Evolutionary conservation across 2,113 vertebrate species (phyloP), one percentile per base, ranked within the genome.

Genomic region (Saguinus imperator): DNA sequence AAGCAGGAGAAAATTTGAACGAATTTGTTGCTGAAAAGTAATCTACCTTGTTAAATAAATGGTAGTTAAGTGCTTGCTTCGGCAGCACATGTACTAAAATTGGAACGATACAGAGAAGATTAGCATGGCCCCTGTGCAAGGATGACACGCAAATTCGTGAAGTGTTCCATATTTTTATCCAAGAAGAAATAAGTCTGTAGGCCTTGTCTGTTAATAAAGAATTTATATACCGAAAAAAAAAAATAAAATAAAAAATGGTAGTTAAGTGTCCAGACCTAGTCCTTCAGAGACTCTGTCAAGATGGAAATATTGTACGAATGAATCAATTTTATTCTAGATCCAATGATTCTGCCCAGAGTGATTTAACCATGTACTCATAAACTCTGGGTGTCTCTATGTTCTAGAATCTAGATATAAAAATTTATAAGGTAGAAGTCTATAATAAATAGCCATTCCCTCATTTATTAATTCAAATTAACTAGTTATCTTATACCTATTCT

Each of bases 271-370:
- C n/a, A 55, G 25, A 75, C 29, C 29, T 55, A 86, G 58, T 64
- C 50, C n/a, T 87, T 96, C 23, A 73, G 23, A 93, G 35, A 91
- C 17, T 73, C 32, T 92, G 43, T 83, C 32, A 79, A 80, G 35
- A 89, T 23, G 40, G 57, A 93, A 96, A 87, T 40, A 91, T 3
- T 58, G 4, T 45, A 92, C 3, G 52, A 95, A 64, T 61, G 52
- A 70, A 40, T 91, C 81, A 83, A 75, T 84, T 95, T 97, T 94
- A 93, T 83, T 96, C 50, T 70, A 96, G 48, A 35, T 48, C 93
- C 52, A 93, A 25, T 75, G 55, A 68, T 17, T 92, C 43, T 83
- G 6, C 21, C 73, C 6, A 83, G 35, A 55, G 75, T 70, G 70
- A 88, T 79, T 97, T 92, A 95, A n/a, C n/a, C 45, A 90, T 68